Percentiles rank a stretch among this genome's conserved stretches.
Evolutionary conservation across 2,888 invertebrate genomes (phyloP).

Genomic region (Tetragonula carbonaria): DNA sequence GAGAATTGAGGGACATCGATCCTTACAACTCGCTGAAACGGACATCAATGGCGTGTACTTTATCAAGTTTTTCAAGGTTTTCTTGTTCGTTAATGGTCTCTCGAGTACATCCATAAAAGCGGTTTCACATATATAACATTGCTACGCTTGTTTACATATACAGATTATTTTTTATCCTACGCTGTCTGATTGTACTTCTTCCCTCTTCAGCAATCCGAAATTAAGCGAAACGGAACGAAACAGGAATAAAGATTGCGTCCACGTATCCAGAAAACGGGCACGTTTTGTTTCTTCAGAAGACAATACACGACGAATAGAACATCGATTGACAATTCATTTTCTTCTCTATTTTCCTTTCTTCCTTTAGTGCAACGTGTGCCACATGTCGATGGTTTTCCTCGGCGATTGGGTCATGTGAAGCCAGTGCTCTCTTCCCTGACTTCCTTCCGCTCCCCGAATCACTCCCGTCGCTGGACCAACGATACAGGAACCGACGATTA

Average conservation of each 20-base stretch:
- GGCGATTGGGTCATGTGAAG: constrained; percentile 94
- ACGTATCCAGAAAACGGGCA: background rate
- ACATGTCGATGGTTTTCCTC: constrained; percentile 94
- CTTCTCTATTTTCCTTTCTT: no score
- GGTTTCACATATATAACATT: constrained; percentile 51
- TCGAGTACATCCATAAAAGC: constrained; percentile 42
- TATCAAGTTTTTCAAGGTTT: background rate
- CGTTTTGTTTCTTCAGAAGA: constrained; percentile 1
- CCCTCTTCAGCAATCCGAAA: background rate
- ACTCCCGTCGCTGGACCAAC: constrained; percentile 86
- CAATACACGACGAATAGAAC: background rate
- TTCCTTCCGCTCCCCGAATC: constrained; percentile 76
- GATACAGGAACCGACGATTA: constrained; percentile 89
- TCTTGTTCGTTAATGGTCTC: constrained; percentile 24
- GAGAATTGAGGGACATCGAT: background rate
- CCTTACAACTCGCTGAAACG: background rate
- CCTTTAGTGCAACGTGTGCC: constrained; percentile 89
- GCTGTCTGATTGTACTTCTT: constrained; percentile 28
- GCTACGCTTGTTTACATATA: constrained; percentile 47
- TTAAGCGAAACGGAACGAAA: background rate
- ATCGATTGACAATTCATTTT: constrained; percentile 12
- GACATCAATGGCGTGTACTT: background rate
- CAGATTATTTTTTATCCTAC: constrained; percentile 39
- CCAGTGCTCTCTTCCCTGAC: constrained; percentile 93
- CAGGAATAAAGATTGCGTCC: background rate